Percentiles rank a stretch among this genome's conserved stretches.
phyloP scores from a whole-genome alignment of 2,888 invertebrate species.

The Tipula lateralis region DNA sequence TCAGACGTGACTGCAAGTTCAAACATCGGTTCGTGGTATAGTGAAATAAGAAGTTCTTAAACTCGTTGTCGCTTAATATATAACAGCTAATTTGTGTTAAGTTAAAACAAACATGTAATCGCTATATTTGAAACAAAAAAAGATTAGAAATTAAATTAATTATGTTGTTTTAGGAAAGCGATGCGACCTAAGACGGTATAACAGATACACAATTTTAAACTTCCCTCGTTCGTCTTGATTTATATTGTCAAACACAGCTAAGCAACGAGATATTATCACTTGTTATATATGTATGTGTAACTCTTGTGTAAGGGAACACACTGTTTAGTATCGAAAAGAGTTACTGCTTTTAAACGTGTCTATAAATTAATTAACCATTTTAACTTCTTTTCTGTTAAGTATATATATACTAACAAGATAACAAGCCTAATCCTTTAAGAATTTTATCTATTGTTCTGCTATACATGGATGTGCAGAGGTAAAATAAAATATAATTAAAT shows the following conservation, averaged over 20 bases:
- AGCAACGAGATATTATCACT: background rate
- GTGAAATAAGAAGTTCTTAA: too few relatives aligned
- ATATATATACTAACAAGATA: background rate
- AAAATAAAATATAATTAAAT: background rate
- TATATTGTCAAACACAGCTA: background rate
- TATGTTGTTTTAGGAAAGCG: background rate
- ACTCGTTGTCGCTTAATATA: background rate
- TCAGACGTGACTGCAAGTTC: too few relatives aligned
- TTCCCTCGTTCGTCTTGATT: background rate
- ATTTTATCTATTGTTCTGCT: background rate
- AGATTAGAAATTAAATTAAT: background rate
- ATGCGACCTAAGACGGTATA: background rate
- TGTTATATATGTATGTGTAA: too few relatives aligned
- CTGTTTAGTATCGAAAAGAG: background rate
- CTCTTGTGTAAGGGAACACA: background rate
- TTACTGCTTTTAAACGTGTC: background rate
- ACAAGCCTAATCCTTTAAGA: conserved; percentile 6
- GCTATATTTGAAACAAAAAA: too few relatives aligned
- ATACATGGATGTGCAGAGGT: background rate
- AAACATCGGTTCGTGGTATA: too few relatives aligned
- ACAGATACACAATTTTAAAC: background rate
- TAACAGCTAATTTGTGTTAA: background rate
- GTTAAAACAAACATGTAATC: background rate
- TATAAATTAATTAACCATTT: conserved; percentile 24
- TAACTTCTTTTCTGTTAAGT: background rate